Evolutionary conservation across 2,888 invertebrate species (phyloP).

Genomic region (Diarsia brunnea): DNA sequence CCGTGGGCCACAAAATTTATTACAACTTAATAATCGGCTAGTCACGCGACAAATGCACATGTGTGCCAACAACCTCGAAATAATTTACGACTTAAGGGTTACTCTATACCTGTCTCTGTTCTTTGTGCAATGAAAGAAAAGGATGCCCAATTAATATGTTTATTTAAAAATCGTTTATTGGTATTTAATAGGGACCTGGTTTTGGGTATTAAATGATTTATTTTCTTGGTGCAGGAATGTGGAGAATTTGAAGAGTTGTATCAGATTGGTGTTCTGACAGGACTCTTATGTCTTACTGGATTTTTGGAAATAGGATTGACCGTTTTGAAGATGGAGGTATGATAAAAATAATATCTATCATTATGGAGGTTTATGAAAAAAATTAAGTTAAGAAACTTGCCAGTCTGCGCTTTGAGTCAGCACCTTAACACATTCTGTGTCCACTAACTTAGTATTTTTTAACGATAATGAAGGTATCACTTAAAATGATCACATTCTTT

Average conservation of each 20-base stretch:
- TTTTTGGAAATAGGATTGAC: conserved; percentile 37
- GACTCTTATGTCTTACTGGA: conserved; percentile 57
- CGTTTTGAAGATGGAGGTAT: conserved; percentile 23
- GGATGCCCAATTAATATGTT: conserved; percentile 76
- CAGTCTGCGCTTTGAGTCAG: neutral
- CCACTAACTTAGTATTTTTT: neutral
- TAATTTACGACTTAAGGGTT: conserved; percentile 87
- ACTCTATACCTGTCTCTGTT: conserved; percentile 73
- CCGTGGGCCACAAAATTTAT: conserved; percentile 86
- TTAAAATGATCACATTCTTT: neutral
- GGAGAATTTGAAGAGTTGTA: conserved; percentile 60
- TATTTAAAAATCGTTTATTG: conserved; percentile 86
- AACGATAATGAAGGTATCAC: neutral
- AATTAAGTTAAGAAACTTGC: neutral
- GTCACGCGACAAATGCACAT: conserved; percentile 86
- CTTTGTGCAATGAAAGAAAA: conserved; percentile 57
- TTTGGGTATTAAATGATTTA: conserved; percentile 68
- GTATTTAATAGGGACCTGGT: conserved; percentile 81
- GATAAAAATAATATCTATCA: no score
- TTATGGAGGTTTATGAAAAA: neutral
- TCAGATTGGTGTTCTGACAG: conserved; percentile 60
- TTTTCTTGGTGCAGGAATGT: conserved; percentile 71
- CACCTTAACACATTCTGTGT: neutral
- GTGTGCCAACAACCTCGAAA: conserved; percentile 82
- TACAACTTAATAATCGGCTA: conserved; percentile 87